A percentile compares a stretch with the other conserved stretches of the same genome.
Evolutionary conservation across 1,140 invertebrate species (phyloP).

Genomic region (Drosophila melanica): DNA sequence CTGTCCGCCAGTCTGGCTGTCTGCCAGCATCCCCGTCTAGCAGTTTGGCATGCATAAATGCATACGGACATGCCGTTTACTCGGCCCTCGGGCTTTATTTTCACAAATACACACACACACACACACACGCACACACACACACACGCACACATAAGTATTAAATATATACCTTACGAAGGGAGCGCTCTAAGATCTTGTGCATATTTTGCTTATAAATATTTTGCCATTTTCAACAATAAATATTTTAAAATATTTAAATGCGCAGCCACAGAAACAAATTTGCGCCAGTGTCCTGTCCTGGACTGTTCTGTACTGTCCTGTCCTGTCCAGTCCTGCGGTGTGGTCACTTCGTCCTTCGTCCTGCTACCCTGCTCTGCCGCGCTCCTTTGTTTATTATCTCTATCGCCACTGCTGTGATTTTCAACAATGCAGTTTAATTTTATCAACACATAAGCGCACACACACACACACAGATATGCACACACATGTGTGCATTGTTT

Average conservation of each 20-base stretch:
- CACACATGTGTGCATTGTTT: slow-evolving; percentile 22
- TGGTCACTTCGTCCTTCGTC: background rate
- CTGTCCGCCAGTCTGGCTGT: slow-evolving; percentile 16
- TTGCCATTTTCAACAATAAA: slow-evolving; percentile 73
- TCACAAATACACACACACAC: slow-evolving; percentile 25
- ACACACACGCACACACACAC: slow-evolving; percentile 8
- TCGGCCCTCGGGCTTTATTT: slow-evolving; percentile 37
- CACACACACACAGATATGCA: slow-evolving; percentile 22
- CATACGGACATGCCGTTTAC: slow-evolving; percentile 45
- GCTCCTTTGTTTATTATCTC: slow-evolving; percentile 62
- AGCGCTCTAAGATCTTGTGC: slow-evolving; percentile 37
- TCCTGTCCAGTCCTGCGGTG: background rate
- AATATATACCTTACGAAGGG: slow-evolving; percentile 3
- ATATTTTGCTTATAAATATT: slow-evolving; percentile 73
- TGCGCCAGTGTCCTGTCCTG: slow-evolving; percentile 17
- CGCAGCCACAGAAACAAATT: slow-evolving; percentile 54
- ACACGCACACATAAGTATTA: background rate
- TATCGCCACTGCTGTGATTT: slow-evolving; percentile 73
- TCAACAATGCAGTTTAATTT: slow-evolving; percentile 74
- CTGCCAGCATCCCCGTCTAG: slow-evolving; percentile 20
- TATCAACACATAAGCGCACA: slow-evolving; percentile 57
- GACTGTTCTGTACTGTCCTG: background rate
- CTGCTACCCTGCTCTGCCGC: background rate
- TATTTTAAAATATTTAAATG: slow-evolving; percentile 77
- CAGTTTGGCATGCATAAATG: slow-evolving; percentile 43